Percentiles rank a stretch among this genome's conserved stretches.
Evolutionary conservation across 2,113 vertebrate species (phyloP).

Genomic region (Mandrillus leucophaeus): DNA sequence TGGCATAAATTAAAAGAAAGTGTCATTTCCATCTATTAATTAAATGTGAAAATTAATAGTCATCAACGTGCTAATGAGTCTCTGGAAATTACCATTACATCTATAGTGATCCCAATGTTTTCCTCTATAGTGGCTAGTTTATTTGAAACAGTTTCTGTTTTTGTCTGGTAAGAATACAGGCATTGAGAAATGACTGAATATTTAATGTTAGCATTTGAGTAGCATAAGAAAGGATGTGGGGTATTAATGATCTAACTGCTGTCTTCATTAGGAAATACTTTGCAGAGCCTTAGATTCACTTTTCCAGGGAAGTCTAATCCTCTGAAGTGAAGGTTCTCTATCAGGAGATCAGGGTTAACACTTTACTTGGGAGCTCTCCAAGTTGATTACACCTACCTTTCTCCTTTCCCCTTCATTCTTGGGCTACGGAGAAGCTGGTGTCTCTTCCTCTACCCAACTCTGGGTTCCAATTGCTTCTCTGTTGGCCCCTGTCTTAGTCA

Average conservation of each 20-base stretch:
- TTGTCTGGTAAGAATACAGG: not conserved
- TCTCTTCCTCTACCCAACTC: not conserved
- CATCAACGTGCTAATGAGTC: constrained; percentile 56
- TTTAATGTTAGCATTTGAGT: constrained; percentile 36
- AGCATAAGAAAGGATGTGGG: not conserved
- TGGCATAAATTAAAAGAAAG: constrained; percentile 71
- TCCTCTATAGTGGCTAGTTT: not conserved
- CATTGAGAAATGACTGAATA: constrained; percentile 17
- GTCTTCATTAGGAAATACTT: constrained; percentile 4
- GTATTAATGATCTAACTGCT: not conserved
- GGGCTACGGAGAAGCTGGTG: not conserved
- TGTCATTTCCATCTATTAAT: constrained; percentile 75
- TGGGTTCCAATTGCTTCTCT: not conserved
- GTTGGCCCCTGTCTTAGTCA: not conserved
- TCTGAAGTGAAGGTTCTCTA: not conserved
- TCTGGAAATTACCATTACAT: constrained; percentile 52
- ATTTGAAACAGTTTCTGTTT: constrained; percentile 37
- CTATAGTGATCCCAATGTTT: constrained; percentile 46
- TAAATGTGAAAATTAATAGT: constrained; percentile 71
- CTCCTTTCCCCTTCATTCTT: not conserved
- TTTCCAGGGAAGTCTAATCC: not conserved
- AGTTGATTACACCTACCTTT: accelerated
- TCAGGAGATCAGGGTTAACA: not conserved
- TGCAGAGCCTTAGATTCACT: not conserved
- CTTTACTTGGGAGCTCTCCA: not conserved